Evolutionary conservation across 2,888 invertebrate genomes (phyloP).

Genomic region (Meliscaeva auricollis): DNA sequence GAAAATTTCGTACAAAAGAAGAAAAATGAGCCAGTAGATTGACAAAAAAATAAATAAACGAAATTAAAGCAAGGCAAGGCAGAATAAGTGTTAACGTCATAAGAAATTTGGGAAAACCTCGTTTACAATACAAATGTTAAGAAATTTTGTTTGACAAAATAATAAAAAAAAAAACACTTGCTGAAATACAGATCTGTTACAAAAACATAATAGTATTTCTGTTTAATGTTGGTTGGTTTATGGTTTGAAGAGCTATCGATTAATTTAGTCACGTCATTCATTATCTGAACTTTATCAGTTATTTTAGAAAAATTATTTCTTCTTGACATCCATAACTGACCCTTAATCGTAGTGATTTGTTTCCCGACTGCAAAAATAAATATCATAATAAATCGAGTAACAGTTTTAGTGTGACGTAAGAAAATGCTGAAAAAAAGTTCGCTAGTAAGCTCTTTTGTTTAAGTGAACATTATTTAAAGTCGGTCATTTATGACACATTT

Average conservation of each 20-base stretch:
- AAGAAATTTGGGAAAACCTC: slow-evolving; percentile 22
- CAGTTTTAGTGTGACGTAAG: too few relatives aligned
- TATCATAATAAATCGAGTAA: too few relatives aligned
- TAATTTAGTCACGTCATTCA: too few relatives aligned
- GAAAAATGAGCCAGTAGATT: too few relatives aligned
- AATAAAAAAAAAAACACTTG: background rate
- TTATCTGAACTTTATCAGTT: too few relatives aligned
- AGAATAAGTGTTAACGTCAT: slow-evolving; percentile 16
- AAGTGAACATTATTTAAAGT: background rate
- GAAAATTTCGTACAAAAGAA: slow-evolving; percentile 12
- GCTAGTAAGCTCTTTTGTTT: slow-evolving; percentile 58
- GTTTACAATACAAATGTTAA: slow-evolving; percentile 10
- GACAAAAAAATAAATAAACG: slow-evolving; percentile 9
- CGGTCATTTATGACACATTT: background rate
- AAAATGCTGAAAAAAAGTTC: slow-evolving; percentile 28
- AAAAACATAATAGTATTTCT: background rate
- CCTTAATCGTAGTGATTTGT: too few relatives aligned
- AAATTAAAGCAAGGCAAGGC: slow-evolving; percentile 3
- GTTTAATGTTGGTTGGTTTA: background rate
- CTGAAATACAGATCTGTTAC: too few relatives aligned
- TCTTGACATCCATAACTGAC: too few relatives aligned
- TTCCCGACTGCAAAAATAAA: too few relatives aligned
- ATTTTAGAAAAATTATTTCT: too few relatives aligned
- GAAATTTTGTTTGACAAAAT: slow-evolving; percentile 3
- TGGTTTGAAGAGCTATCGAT: too few relatives aligned